Base-by-base conservation (phyloP, 2,888 invertebrate species). In the Lepidocyrtoides sp. region DNA sequence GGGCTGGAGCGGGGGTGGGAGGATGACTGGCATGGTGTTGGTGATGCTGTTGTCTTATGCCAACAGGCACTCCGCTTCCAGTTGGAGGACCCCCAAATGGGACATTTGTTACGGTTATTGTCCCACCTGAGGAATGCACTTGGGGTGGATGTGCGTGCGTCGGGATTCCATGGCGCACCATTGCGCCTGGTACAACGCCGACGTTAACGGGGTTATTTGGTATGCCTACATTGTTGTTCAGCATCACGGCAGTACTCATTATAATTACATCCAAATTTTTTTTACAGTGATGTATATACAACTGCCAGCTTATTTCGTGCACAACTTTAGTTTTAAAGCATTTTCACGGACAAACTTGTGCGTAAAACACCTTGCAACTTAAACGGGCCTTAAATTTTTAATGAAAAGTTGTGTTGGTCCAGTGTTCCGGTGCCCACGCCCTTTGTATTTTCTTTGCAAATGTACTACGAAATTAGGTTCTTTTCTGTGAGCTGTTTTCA, bases 231-330 rank as follows among this genome's bases (percentile, higher is more conserved):
- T 89, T 89, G 44, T 83, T 89, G 89, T 83, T 89, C 82, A 89
- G 41, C 89, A 89, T 89, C 83, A 89, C 89, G 83, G 83, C 82
- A 83, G 89, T 89, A 89, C 83, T 89, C 89, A 89, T 89, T 60
- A 89, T 89, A 63, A 89, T 75, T 63, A 32, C 77, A 72, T 60
- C 14, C 32, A 20, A 54, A 51, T n/a, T n/a, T n/a, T n/a, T n/a
- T n/a, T n/a, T n/a, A n/a, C n/a, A n/a, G n/a, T n/a, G n/a, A n/a
- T n/a, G n/a, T n/a, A n/a, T n/a, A n/a, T n/a, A n/a, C n/a, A n/a
- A n/a, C n/a, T n/a, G n/a, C n/a, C n/a, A n/a, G n/a, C n/a, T n/a
- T n/a, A n/a, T n/a, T n/a, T n/a, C n/a, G n/a, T n/a, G n/a, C n/a
- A n/a, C n/a, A n/a, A n/a, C n/a, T n/a, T n/a, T n/a, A n/a, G n/a